Evolutionary conservation across 2,888 invertebrate species (phyloP), one percentile per base, ranked within the genome.

Genomic region (Drosophila mercatorum): DNA sequence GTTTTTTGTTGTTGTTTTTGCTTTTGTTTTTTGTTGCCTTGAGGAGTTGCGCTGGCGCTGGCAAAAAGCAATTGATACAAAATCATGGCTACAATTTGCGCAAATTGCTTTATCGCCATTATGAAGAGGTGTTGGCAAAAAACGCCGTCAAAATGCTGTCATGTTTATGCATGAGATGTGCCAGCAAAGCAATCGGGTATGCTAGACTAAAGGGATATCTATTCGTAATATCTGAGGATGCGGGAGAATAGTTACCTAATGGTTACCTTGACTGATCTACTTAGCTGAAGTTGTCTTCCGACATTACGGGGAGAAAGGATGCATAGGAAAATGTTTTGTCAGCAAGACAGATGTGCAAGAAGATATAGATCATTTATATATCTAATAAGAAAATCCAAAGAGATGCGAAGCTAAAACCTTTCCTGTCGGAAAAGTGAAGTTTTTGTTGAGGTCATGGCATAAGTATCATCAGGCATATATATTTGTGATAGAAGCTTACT

Each of bases 21-120:
- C 31, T 34, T 34, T 34, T 34, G 7, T 34, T 34, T 6, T 34
- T 34, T 34, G 72, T 41, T 75, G 72, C 52, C 72, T 65, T 55
- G 28, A 66, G 75, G 34, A 74, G 31, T 49, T 49, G 49, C 8
- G 28, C 26, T 22, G 22, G 65, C 59, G 60, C 56, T 79, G 66
- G 69, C 62, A 67, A 67, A 53, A 61, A 70, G 74, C 83, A 88
- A 88, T 83, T 83, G 83, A 83, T 88, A 86, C 78, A 87, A 89
- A 84, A 89, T 84, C 84, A 89, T 81, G 75, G 84, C 70, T 70
- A 69, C 87, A 89, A 80, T 82, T 79, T 79, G 69, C 57, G 69
- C 72, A 83, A 83, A 83, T 88, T 86, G 83, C 82, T 80, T 80
- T 80, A 83, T 75, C 67, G 72, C 28, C 60, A 59, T 44, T 40